phyloP scores from a whole-genome alignment of 2,888 invertebrate species.

The Leptogaster cylindrica region DNA sequence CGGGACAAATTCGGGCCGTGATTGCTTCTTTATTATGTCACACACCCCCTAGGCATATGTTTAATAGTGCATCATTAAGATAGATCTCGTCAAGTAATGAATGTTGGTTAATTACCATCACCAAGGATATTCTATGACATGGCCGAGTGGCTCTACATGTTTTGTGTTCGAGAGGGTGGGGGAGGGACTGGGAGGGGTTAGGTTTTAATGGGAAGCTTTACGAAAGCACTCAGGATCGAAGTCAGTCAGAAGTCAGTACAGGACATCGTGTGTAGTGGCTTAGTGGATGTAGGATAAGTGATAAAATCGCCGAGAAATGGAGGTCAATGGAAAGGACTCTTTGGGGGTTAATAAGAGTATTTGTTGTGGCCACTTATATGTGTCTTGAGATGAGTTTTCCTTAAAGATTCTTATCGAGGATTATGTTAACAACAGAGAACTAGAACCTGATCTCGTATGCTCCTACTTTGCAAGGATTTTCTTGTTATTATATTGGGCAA shows the following conservation, averaged over 20 bases:
- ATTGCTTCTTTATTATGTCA: slow-evolving; percentile 39
- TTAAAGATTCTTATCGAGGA: slow-evolving; percentile 23
- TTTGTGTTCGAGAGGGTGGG: neutral
- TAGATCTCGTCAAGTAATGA: slow-evolving; percentile 37
- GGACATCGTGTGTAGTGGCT: neutral
- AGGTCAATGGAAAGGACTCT: slow-evolving; percentile 15
- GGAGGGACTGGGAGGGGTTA: neutral
- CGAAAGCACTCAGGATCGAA: neutral
- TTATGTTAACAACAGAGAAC: slow-evolving; percentile 27
- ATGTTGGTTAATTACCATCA: slow-evolving; percentile 35
- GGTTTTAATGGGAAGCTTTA: slow-evolving; percentile 3
- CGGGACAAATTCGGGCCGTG: neutral
- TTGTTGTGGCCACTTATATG: slow-evolving; percentile 36
- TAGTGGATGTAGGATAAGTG: slow-evolving; percentile 24
- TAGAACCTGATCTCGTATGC: no score
- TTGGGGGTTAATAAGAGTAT: slow-evolving; percentile 30
- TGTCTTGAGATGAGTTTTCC: slow-evolving; percentile 16
- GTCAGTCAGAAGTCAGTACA: neutral
- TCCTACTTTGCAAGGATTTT: no score
- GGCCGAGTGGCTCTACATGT: neutral
- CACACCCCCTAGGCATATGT: slow-evolving; percentile 27
- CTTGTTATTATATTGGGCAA: no score
- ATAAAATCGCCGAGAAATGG: slow-evolving; percentile 31
- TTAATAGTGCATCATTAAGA: slow-evolving; percentile 37
- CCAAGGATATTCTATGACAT: slow-evolving; percentile 36